Conservation (phyloP, 2,113 vertebrate genomes). For the Rhinolophus sinicus region DNA sequence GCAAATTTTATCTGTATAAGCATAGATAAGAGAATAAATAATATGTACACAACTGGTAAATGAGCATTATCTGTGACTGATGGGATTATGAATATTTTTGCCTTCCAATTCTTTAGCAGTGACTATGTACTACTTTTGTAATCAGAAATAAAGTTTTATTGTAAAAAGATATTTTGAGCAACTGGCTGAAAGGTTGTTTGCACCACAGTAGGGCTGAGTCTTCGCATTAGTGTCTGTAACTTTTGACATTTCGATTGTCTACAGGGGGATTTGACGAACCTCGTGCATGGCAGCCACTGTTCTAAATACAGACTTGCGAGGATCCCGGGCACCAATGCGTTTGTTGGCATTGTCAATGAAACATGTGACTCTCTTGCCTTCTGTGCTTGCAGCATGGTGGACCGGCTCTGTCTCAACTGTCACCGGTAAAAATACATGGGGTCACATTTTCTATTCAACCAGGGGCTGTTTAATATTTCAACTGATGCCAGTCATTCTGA, state of each 20-base stretch:
- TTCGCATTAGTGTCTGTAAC: not conserved
- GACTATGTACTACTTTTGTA: not conserved
- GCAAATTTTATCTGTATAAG: not conserved
- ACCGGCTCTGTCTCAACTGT: conserved; percentile 98
- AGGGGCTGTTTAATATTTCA: not conserved
- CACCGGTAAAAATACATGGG: conserved; percentile 89
- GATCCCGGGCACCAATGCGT: conserved; percentile 97
- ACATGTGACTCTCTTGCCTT: conserved; percentile 97
- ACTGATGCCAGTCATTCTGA: not conserved
- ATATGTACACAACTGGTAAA: not conserved
- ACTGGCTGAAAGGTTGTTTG: not conserved
- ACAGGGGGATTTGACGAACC: conserved; percentile 97
- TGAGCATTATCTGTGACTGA: not conserved
- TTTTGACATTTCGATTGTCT: not conserved
- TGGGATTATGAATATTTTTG: not conserved
- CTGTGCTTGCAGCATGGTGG: conserved; percentile 98
- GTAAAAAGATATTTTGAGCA: not conserved
- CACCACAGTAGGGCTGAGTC: not conserved
- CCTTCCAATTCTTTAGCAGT: not conserved
- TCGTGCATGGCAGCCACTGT: conserved; percentile 98
- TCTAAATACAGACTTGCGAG: conserved; percentile 96
- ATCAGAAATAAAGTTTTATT: not conserved
- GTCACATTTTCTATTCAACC: not conserved
- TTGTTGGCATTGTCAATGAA: conserved; percentile 98
- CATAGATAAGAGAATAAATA: not conserved